Base-by-base conservation (phyloP, 2,113 vertebrate genomes). In the Oncorhynchus nerka region DNA sequence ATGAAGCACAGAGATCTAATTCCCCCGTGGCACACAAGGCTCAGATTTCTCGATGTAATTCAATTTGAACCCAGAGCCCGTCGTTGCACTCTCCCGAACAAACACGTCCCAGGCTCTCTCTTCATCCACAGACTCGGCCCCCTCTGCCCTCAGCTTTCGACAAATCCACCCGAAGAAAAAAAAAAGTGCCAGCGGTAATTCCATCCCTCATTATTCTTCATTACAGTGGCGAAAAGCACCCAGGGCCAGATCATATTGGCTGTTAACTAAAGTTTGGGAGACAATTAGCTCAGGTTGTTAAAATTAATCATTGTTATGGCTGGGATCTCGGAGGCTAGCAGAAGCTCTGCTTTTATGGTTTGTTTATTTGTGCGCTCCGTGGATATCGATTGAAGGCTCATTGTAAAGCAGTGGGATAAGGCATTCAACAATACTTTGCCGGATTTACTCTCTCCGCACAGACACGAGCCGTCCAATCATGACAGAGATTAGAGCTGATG, bases 271-370 rank as follows among this genome's bases (percentile, higher is more conserved):
- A 90, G 88, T 92, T 90, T 91, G 71, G 64, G 78, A 91, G 87
- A 90, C 89, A 92, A 92, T 92, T 92, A 90, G 85, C 85, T 71
- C 79, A 80, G 84, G 88, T 89, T 90, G 89, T 92, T 90, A 92
- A 93, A 91, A 92, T 91, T 85, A 92, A 92, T 93, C 88, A 89
- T 84, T 81, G 89, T 89, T 90, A 87, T 75, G 73, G 83, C 83
- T 59, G 66, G 87, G 79, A 88, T 89, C 90, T 86, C 49, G 19
- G 64, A 80, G 85, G 84, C 85, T 78, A 71, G 89, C 83, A 75
- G 80, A 83, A 84, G 79, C 85, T 68, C 49, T 55, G 20, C 83
- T 79, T 91, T 90, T 89, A 89, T 78, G 83, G 85, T 91, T 91
- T 89, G 90, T 88, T 91, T 91, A 87, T 89, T 84, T 74, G 80